These are phyloP conservation scores for Drosophila ficusphila DNA, from an alignment of 1,140 invertebrate genomes.

Conservation along the genomic window DNA sequence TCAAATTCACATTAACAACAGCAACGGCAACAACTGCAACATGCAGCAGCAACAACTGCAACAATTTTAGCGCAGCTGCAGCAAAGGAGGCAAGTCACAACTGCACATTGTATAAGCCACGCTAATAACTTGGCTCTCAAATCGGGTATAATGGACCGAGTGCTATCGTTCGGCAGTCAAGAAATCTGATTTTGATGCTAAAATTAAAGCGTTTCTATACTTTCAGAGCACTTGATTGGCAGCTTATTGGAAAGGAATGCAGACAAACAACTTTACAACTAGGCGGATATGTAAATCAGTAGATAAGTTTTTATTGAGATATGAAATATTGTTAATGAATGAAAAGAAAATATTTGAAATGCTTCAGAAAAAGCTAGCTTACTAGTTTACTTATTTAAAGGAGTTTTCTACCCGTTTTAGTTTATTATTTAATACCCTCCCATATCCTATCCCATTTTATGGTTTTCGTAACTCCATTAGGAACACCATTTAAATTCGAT, in stretches of 20 bases:
- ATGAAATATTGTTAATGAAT: too few species aligned
- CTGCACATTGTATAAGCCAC: conserved; percentile 27
- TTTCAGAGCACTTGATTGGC: background rate
- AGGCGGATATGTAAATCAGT: background rate
- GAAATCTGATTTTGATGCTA: background rate
- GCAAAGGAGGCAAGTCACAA: conserved; percentile 42
- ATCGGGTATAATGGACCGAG: conserved; percentile 27
- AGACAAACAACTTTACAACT: background rate
- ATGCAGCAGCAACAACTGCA: conserved; percentile 27
- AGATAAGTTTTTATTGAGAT: background rate
- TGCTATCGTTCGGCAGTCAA: conserved; percentile 6
- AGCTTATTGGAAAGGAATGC: background rate
- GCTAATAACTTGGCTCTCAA: conserved; percentile 13
- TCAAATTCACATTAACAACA: conserved; percentile 63
- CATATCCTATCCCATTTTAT: too few species aligned
- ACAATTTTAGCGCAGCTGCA: conserved; percentile 37
- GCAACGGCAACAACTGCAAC: conserved; percentile 13
- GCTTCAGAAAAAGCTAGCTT: too few species aligned
- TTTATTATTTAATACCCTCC: too few species aligned
- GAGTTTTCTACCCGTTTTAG: too few species aligned
- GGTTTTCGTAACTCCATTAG: background rate
- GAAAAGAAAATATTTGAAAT: too few species aligned
- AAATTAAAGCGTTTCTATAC: background rate
- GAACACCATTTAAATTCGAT: background rate
- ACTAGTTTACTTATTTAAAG: background rate